Evolutionary conservation across 2,888 invertebrate genomes (phyloP), one percentile per base, ranked within the genome.

Genomic region (Strigamia maritima): DNA sequence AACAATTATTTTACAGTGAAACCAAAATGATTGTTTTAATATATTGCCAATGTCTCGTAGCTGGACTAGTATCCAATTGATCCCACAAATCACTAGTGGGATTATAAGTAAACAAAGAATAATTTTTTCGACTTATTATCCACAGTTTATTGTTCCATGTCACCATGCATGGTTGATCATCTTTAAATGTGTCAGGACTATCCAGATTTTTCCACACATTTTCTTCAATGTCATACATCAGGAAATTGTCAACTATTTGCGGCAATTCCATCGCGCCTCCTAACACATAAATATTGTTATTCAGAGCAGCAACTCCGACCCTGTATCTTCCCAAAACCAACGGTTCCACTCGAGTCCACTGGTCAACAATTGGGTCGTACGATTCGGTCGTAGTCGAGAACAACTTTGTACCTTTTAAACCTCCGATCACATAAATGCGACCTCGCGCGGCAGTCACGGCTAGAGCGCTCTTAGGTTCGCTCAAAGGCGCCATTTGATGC

Each of bases 401-500:
- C 14, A 28, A n/a, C 31, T 78, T 78, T 2, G 60, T 40, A 7
- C 35, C 78, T 22, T 40, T 78, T 35, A 81, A 78, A 4, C 81
- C 81, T 22, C 81, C 81, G 16, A 81, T 76, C 6, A 79, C 81
- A 44, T 77, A 80, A 19, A 81, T 6, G 6, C 78, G 60, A 16
- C 75, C 79, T 26, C 49, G 26, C 1, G 28, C 44, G 14, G 49
- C 75, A 14, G 74, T 78, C n/a, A 80, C 81, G 4, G 78, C 79
- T 7, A 80, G 80, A 16, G 80, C 81, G 49, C 80, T 80, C 31
- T 80, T 80, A n/a, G 80, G 79, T 44, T 80, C 81, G 44, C 49
- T 65, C 7, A 81, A 44, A 8, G 81, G 38, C 6, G 81, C 77
- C 70, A 79, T 60, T 19, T 44, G 24, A 16, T 80, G 65, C 80